These are phyloP conservation scores for Drosophila busckii DNA, from an alignment of 1,140 invertebrate species.

Conservation along the genomic window DNA sequence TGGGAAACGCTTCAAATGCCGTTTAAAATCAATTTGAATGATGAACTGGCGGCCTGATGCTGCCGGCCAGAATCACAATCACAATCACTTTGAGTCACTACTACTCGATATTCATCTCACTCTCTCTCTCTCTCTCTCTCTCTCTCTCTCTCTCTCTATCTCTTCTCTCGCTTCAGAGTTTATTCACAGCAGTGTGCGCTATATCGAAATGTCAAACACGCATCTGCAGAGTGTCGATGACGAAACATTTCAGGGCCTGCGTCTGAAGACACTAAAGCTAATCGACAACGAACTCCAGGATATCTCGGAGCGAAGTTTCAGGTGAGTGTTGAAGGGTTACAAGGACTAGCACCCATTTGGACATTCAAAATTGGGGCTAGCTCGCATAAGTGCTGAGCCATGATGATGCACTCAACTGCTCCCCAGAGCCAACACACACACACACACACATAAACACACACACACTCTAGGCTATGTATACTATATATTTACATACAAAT, in stretches of 20 bases:
- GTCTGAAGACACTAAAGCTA: constrained; percentile 80
- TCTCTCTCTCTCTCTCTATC: constrained; percentile 2
- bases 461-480: constrained; percentile 3
- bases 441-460: constrained; percentile 8
- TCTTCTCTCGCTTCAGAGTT: constrained; percentile 72
- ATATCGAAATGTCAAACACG: constrained; percentile 80
- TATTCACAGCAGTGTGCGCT: constrained; percentile 78
- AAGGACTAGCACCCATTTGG: constrained; percentile 1
- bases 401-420: constrained; percentile 37
- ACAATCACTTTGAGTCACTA: constrained; percentile 24
- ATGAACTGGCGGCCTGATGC: constrained; percentile 50
- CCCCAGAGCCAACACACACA: constrained; percentile 5
- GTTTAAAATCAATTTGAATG: constrained; percentile 76
- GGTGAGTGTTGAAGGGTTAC: constrained; percentile 50
- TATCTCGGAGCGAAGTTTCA: constrained; percentile 78
- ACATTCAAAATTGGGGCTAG: constrained; percentile 13
- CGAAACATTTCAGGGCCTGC: constrained; percentile 79
- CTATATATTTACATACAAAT: constrained; percentile 3
- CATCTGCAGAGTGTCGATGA: constrained; percentile 80
- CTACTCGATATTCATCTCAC: neutral
- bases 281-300: constrained; percentile 81
- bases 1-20: constrained; percentile 67
- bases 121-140: neutral
- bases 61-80: neutral
- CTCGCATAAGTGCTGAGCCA: constrained; percentile 38